Evolutionary conservation across 2,888 invertebrate genomes (phyloP).

Genomic region (Drosophila nigritarsus): DNA sequence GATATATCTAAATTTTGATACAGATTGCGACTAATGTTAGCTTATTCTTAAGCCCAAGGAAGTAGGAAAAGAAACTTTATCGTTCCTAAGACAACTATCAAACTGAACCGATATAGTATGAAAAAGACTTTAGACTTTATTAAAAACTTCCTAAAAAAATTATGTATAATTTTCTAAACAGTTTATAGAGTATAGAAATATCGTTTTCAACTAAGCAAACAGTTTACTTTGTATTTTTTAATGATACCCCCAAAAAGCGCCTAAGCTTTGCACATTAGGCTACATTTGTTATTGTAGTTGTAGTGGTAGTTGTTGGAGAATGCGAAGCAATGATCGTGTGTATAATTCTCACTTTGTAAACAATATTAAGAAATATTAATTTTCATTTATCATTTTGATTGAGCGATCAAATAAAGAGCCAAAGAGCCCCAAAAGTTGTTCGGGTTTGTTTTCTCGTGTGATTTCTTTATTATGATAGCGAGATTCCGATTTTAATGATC

Average conservation of each 20-base stretch:
- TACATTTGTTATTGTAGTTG: constrained; percentile 42
- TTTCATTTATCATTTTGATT: constrained; percentile 85
- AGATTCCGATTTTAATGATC: constrained; percentile 76
- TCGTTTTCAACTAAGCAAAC: background rate
- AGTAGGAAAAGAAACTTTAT: background rate
- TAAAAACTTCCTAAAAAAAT: background rate
- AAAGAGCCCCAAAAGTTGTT: constrained; percentile 25
- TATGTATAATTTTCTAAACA: background rate
- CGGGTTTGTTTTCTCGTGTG: constrained; percentile 75
- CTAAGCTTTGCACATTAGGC: constrained; percentile 65
- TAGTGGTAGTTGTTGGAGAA: constrained; percentile 25
- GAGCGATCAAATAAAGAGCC: constrained; percentile 83
- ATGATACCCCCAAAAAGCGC: constrained; percentile 51
- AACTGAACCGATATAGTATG: background rate
- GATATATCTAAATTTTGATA: background rate
- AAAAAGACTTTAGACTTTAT: background rate
- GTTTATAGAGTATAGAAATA: constrained; percentile 22
- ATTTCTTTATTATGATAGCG: constrained; percentile 81
- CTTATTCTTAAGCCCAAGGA: background rate
- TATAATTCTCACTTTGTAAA: constrained; percentile 84
- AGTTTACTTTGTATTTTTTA: constrained; percentile 20
- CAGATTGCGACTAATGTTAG: fast-evolving
- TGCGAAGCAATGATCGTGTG: constrained; percentile 61
- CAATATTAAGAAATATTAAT: constrained; percentile 84
- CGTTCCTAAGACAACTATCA: background rate